Base-by-base conservation (phyloP, 2,113 vertebrate species). In the Brachionichthys hirsutus region DNA sequence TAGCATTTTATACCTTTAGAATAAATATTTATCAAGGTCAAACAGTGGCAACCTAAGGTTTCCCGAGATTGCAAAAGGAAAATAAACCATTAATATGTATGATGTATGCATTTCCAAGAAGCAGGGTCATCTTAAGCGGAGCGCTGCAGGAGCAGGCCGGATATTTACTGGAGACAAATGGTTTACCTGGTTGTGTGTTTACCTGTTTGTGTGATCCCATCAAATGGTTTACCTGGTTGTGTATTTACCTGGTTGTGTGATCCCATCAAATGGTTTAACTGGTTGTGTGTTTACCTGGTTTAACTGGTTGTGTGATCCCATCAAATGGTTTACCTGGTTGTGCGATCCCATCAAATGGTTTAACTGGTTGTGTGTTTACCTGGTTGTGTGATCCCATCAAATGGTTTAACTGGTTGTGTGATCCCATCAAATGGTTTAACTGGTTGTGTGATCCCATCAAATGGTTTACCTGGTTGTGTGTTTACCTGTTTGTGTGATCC, bases 151-250 rank as follows among this genome's bases (percentile, higher is more conserved):
- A 36, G 46, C 46, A 3, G 46, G 54, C 30, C 8, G 15, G 6
- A 3, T 38, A 41, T 74, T 60, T 44, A 50, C 46, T 53, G 13
- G 60, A 50, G 49, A 12, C 35, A 20, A 6, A 24, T 12, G 48
- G 52, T 4, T 54, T 22, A 40, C 43, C 63, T 51, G 72, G 19
- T 53, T 59, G 14, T 56, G n/a, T n/a, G 52, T 4, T 54, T 22
- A 40, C 43, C 63, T 51, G 72, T 16, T 53, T 59, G 14, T 56
- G n/a, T n/a, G n/a, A n/a, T n/a, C n/a, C n/a, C n/a, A n/a, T n/a
- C 35, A 20, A 6, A 24, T 12, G 48, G 52, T 4, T 54, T 22
- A 40, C 43, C 63, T 51, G 72, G 19, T 53, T 59, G 14, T 56
- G n/a, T n/a, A n/a, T n/a, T n/a, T n/a, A n/a, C n/a, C n/a, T n/a